phyloP scores from a whole-genome alignment of 2,113 vertebrate genomes.

The Pterocles orientalis region DNA sequence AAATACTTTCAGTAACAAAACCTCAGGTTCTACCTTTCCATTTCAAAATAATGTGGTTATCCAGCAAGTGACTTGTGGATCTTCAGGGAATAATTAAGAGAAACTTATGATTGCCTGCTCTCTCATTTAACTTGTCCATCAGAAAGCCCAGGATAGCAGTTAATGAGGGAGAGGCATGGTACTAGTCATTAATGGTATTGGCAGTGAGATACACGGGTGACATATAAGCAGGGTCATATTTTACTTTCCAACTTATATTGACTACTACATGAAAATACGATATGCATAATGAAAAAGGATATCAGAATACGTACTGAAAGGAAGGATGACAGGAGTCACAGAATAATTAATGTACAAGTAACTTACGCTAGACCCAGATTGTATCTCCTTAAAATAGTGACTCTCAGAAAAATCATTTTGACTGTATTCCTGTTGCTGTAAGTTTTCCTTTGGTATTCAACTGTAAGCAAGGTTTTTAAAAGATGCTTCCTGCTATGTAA shows the following conservation, averaged over 20 bases:
- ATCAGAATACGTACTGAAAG: neutral
- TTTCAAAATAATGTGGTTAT: neutral
- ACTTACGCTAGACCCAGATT: neutral
- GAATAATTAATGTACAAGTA: neutral
- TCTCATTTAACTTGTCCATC: neutral
- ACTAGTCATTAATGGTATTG: neutral
- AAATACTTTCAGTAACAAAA: neutral
- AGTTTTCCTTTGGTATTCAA: neutral
- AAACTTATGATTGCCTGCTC: neutral
- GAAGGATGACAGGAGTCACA: neutral
- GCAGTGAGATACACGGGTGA: rapidly evolving
- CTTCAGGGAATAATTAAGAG: neutral
- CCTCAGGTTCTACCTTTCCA: neutral
- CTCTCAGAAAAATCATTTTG: neutral
- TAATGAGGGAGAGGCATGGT: neutral
- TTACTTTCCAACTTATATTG: neutral
- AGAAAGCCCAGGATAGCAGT: neutral
- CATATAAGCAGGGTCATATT: neutral
- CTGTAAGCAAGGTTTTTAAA: neutral
- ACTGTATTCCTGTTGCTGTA: neutral
- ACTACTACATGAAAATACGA: neutral
- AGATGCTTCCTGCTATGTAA: neutral
- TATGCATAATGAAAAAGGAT: neutral
- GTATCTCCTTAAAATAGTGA: neutral
- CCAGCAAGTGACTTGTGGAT: neutral